Evolutionary conservation across 1,140 invertebrate genomes (phyloP), one percentile per base, ranked within the genome.

Genomic region (Lepidostoma basale): DNA sequence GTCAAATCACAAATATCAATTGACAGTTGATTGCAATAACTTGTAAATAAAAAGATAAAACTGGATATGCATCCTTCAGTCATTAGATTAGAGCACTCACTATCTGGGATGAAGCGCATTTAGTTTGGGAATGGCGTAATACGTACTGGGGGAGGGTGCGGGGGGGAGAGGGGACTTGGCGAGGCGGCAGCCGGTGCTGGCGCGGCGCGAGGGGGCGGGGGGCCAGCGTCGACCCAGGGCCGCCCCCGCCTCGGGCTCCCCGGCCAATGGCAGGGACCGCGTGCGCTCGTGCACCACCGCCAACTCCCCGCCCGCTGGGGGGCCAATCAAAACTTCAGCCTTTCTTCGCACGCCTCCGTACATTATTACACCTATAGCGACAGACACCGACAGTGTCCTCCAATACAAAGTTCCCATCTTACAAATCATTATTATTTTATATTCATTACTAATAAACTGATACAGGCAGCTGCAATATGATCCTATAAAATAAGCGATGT

Each of bases 231-330:
- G 75, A 30, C 88, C 85, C 33, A 88, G 78, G 2, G 77, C 85
- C 84, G 73, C 88, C 80, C 75, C 88, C 84, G 75, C 88, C 81
- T 68, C 78, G 79, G 73, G 81, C 75, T 81, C 85, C 5, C 79
- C 80, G 52, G 85, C 84, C 72, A 88, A 77, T 66, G 88, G 88
- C 76, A 88, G 86, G 75, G 88, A 89, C 76, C 87, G 78, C 68
- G 88, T 89, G 79, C 88, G 83, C 78, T 87, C 86, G 80, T 89
- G 88, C 74, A 75, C 78, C 23, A 80, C 77, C 60, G 71, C 76
- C 52, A 76, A 70, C 20, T 73, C 60, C 69, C 75, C 62, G 44
- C 74, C 76, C 68, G 60, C 69, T 49, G 73, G 75, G 44, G 36
- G 45, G 59, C 60, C 52, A n/a, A n/a, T n/a, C n/a, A n/a, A n/a